phyloP scores from a whole-genome alignment of 2,113 vertebrate species.

The Paratilapia polleni region DNA sequence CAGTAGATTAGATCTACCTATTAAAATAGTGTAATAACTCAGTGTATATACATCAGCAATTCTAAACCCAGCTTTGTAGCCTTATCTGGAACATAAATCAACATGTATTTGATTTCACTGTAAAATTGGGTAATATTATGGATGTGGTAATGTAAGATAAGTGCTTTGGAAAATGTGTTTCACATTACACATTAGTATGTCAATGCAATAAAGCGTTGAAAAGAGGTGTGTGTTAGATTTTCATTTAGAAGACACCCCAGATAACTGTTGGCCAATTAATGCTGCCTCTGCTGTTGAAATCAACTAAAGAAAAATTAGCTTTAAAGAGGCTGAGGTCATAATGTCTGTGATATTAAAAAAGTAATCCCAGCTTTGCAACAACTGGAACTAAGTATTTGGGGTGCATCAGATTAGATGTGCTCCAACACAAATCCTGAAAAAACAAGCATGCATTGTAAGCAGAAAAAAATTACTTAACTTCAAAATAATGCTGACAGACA shows the following conservation, averaged over 20 bases:
- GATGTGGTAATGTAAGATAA: slow-evolving; percentile 1
- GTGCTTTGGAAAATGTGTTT: slow-evolving; percentile 9
- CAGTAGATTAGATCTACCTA: not conserved
- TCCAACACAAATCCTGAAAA: not conserved
- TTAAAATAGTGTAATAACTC: slow-evolving; percentile 8
- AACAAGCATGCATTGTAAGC: not conserved
- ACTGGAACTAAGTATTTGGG: slow-evolving; percentile 5
- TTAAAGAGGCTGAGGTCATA: not conserved
- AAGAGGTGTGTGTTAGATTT: slow-evolving; percentile 31
- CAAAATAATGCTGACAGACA: not conserved
- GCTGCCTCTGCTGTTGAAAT: slow-evolving; percentile 23
- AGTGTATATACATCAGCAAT: not conserved
- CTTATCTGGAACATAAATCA: not conserved
- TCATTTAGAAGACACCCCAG: slow-evolving; percentile 50
- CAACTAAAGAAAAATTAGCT: not conserved
- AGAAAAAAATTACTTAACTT: not conserved
- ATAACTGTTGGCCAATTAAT: slow-evolving; percentile 56
- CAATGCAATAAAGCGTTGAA: slow-evolving; percentile 8
- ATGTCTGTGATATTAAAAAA: not conserved
- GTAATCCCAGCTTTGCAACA: slow-evolving; percentile 11
- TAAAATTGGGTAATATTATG: not conserved
- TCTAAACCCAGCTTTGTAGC: not conserved
- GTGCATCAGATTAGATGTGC: not conserved
- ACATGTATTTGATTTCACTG: slow-evolving; percentile 5
- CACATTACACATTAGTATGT: slow-evolving; percentile 2